Evolutionary conservation across 2,797 vertebrate species (phyloP).

Genomic region (Margarornis squamiger): DNA sequence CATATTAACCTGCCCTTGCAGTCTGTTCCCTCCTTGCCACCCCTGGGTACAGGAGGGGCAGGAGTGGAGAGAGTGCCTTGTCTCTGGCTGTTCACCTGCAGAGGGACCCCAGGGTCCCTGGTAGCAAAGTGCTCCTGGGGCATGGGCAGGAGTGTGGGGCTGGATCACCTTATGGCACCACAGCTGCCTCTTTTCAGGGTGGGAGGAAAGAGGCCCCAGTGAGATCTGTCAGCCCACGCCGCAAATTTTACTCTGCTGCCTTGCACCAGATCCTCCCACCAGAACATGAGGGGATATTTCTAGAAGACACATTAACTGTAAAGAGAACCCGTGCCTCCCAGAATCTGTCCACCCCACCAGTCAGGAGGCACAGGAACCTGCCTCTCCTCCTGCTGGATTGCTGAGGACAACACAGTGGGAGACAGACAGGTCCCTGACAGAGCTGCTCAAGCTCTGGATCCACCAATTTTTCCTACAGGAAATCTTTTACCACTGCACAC

Average conservation of each 20-base stretch:
- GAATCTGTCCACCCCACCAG: neutral
- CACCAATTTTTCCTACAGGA: neutral
- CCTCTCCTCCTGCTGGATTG: neutral
- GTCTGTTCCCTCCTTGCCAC: neutral
- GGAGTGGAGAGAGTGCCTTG: neutral
- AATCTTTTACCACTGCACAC: neutral
- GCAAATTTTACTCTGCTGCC: neutral
- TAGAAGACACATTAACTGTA: neutral
- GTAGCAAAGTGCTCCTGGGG: accelerated
- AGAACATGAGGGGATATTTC: neutral
- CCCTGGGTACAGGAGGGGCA: neutral
- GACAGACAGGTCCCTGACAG: neutral
- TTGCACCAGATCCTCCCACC: neutral
- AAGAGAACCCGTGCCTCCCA: neutral
- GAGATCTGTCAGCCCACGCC: neutral
- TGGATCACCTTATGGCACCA: neutral
- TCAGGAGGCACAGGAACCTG: neutral
- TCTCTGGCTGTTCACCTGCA: accelerated
- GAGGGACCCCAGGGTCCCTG: neutral
- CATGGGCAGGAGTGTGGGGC: neutral
- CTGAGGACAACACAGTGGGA: neutral
- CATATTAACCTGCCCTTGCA: neutral
- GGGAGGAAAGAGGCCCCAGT: accelerated
- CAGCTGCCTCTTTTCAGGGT: neutral
- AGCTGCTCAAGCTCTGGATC: neutral